These are phyloP conservation scores for Pelosia muscerda DNA, from an alignment of 2,888 invertebrate species.

Conservation along the genomic window DNA sequence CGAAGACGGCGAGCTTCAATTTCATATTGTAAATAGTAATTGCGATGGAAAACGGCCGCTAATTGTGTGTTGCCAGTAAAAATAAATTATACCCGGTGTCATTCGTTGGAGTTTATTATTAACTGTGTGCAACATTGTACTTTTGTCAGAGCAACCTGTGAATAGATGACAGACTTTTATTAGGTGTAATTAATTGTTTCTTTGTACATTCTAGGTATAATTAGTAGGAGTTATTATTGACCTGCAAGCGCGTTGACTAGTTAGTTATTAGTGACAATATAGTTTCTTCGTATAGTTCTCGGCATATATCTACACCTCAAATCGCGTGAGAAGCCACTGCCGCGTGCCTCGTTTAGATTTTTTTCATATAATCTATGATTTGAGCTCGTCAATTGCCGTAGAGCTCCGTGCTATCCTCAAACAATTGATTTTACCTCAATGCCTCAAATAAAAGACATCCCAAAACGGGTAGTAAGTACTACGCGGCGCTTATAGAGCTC, in stretches of 20 bases:
- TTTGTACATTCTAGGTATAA: constrained; percentile 31
- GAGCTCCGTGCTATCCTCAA: no score
- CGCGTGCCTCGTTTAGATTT: no score
- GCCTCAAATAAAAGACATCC: no score
- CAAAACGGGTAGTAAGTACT: no score
- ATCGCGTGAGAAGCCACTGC: no score
- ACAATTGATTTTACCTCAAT: no score
- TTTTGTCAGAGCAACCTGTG: constrained; percentile 47
- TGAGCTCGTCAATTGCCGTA: no score
- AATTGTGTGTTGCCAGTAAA: constrained; percentile 63
- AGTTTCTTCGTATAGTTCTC: no score
- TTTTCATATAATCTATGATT: no score
- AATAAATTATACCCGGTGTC: constrained; percentile 63
- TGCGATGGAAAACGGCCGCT: constrained; percentile 55
- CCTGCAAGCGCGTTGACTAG: neutral
- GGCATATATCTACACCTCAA: no score
- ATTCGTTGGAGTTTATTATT: constrained; percentile 53
- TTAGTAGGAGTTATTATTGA: neutral
- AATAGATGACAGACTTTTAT: constrained; percentile 48
- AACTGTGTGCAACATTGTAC: constrained; percentile 59
- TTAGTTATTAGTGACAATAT: neutral
- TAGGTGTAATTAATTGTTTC: constrained; percentile 50
- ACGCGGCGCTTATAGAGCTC: no score
- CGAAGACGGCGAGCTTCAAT: constrained; percentile 52
- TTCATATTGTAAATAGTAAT: constrained; percentile 66